phyloP scores from a whole-genome alignment of 2,888 invertebrate genomes.

The Mayetiola destructor region DNA sequence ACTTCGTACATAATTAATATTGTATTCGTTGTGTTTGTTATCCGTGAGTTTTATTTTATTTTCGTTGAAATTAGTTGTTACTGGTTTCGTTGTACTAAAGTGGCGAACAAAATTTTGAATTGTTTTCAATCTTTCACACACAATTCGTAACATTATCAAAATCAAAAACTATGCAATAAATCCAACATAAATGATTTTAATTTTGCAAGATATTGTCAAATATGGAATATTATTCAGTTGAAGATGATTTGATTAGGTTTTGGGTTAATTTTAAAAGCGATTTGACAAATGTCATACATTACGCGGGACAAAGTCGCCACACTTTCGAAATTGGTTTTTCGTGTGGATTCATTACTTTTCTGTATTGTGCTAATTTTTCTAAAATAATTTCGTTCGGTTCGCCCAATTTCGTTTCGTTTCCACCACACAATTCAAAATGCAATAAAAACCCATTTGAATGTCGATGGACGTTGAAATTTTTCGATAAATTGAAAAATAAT shows the following conservation, averaged over 20 bases:
- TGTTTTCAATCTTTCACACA: slow-evolving; percentile 3
- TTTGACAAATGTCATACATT: slow-evolving; percentile 1
- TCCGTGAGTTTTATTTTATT: neutral
- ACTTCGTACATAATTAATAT: slow-evolving; percentile 8
- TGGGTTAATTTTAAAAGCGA: too few relatives aligned
- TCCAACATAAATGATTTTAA: neutral
- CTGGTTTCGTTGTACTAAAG: neutral
- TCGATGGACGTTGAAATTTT: neutral
- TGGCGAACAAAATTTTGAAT: neutral
- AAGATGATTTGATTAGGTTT: neutral
- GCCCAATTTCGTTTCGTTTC: slow-evolving; percentile 6
- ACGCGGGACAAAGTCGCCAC: neutral
- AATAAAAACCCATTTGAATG: neutral
- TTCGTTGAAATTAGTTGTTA: neutral
- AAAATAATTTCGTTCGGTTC: neutral
- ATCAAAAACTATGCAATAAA: neutral
- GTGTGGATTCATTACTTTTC: neutral
- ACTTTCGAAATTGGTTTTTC: slow-evolving; percentile 9
- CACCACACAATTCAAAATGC: slow-evolving; percentile 4
- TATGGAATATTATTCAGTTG: neutral
- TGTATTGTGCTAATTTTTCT: slow-evolving; percentile 4
- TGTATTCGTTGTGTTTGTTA: neutral
- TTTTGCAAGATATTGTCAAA: neutral
- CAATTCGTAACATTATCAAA: neutral
- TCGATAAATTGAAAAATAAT: neutral